A percentile compares a stretch with the other conserved stretches of the same genome.
Conservation (phyloP, 2,797 vertebrate genomes). For the Phrynocephalus vlangalii region DNA sequence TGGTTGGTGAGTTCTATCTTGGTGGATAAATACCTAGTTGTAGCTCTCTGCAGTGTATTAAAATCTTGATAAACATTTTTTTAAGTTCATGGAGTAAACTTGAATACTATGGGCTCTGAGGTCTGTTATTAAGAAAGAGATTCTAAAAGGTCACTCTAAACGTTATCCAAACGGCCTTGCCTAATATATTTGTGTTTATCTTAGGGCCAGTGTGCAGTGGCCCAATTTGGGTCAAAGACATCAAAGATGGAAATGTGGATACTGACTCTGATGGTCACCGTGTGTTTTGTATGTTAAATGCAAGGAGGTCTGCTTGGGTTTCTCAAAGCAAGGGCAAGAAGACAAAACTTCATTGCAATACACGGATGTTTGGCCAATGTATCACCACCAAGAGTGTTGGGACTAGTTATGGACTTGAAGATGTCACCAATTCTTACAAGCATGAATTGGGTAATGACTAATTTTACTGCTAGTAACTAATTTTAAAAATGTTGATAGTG, state of each 20-base stretch:
- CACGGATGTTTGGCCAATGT: slow-evolving; percentile 63
- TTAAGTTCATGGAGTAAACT: background rate
- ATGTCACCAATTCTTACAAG: slow-evolving; percentile 71
- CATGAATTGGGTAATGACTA: slow-evolving; percentile 68
- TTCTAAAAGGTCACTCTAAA: background rate
- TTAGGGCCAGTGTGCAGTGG: slow-evolving; percentile 69
- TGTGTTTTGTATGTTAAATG: slow-evolving; percentile 69
- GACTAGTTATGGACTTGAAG: slow-evolving; percentile 59
- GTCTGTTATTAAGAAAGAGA: background rate
- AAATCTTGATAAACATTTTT: background rate
- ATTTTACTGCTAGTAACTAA: background rate
- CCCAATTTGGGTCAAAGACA: slow-evolving; percentile 72
- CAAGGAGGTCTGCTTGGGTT: slow-evolving; percentile 66
- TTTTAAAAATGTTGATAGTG: slow-evolving; percentile 18
- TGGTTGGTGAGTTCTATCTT: background rate
- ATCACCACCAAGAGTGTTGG: slow-evolving; percentile 69
- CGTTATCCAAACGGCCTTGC: background rate
- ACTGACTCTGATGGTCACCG: slow-evolving; percentile 70
- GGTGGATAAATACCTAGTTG: background rate
- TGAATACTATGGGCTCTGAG: background rate
- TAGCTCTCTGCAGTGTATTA: background rate
- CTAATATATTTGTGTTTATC: background rate
- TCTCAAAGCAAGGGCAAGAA: slow-evolving; percentile 60
- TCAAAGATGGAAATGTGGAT: slow-evolving; percentile 72
- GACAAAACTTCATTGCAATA: slow-evolving; percentile 62